phyloP scores from a whole-genome alignment of 2,888 invertebrate species.

The Phlogophora meticulosa region DNA sequence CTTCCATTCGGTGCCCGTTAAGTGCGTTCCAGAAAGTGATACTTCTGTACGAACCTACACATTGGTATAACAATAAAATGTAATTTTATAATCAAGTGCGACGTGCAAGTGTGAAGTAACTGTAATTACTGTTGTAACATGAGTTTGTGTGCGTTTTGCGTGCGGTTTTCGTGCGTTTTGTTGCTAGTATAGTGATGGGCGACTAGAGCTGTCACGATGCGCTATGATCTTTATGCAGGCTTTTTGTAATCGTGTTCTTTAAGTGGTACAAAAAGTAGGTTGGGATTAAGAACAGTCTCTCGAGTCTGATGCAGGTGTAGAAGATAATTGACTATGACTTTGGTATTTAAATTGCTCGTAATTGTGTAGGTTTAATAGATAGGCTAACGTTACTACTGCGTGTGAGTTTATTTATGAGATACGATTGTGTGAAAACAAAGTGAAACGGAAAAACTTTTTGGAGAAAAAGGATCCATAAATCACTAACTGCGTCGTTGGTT shows the following conservation, averaged over 20 bases:
- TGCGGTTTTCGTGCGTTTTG: slow-evolving; percentile 38
- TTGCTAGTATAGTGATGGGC: slow-evolving; percentile 18
- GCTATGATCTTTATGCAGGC: slow-evolving; percentile 40
- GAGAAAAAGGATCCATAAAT: no score
- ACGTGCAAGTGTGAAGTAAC: slow-evolving; percentile 61
- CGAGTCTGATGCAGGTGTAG: slow-evolving; percentile 2
- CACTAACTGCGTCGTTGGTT: no score
- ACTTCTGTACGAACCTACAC: slow-evolving; percentile 26
- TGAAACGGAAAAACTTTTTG: no score
- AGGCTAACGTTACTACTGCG: not conserved
- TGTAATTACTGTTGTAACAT: slow-evolving; percentile 55
- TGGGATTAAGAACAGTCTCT: slow-evolving; percentile 22
- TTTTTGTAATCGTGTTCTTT: slow-evolving; percentile 33
- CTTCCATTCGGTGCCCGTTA: no score
- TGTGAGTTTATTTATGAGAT: not conserved
- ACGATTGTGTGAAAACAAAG: no score
- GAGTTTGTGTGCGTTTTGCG: slow-evolving; percentile 51
- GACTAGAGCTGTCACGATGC: slow-evolving; percentile 45
- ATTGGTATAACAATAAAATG: slow-evolving; percentile 60
- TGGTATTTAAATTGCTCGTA: slow-evolving; percentile 32
- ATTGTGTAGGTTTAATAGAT: slow-evolving; percentile 7
- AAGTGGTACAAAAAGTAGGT: slow-evolving; percentile 38
- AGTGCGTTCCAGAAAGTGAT: not conserved
- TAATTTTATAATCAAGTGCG: slow-evolving; percentile 64
- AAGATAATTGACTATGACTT: slow-evolving; percentile 34